A percentile compares a stretch with the other conserved stretches of the same genome.
These are phyloP conservation scores for Sialia sialis DNA, from an alignment of 2,113 vertebrate genomes.

Conservation along the genomic window DNA sequence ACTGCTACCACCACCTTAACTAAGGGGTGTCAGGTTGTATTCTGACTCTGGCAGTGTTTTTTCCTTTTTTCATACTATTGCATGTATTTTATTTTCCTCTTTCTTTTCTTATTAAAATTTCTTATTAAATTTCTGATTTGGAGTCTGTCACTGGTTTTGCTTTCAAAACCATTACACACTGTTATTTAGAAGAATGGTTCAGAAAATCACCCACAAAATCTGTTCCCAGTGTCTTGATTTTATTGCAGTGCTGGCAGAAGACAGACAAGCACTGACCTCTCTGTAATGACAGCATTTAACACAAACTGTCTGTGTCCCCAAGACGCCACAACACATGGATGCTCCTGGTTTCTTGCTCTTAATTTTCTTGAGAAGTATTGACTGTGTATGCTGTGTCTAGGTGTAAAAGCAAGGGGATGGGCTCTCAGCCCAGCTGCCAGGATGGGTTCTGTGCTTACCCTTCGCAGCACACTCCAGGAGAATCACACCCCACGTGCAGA, in stretches of 20 bases:
- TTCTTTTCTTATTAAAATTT: too few species aligned
- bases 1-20: too few species aligned
- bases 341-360: neutral
- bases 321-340: neutral
- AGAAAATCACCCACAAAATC: neutral
- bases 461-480: neutral
- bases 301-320: neutral
- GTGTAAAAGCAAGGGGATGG: neutral
- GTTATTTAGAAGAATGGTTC: neutral
- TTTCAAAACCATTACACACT: neutral
- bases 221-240: neutral
- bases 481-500: slow-evolving; percentile 50
- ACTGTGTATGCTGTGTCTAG: neutral
- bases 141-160: too few species aligned
- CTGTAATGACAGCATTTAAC: neutral
- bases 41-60: too few species aligned
- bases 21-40: too few species aligned
- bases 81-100: too few species aligned
- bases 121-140: too few species aligned
- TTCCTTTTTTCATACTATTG: too few species aligned
- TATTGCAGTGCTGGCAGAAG: neutral
- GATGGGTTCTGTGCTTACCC: slow-evolving; percentile 62
- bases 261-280: neutral
- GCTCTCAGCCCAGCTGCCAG: neutral
- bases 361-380: neutral